Evolutionary conservation across 2,888 invertebrate genomes (phyloP).

Genomic region (Neuroscelio doddi): DNA sequence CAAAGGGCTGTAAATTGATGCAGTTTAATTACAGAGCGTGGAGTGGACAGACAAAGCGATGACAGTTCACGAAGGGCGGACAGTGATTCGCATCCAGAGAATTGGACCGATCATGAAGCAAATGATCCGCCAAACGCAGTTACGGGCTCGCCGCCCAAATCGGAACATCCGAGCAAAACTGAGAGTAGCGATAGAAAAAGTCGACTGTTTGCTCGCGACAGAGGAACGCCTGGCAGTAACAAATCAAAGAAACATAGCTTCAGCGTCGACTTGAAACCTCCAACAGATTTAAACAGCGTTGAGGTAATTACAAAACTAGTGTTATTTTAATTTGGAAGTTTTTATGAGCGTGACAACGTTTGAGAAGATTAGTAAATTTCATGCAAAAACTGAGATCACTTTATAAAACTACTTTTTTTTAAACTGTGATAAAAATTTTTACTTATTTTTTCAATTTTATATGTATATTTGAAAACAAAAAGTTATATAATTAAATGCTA

Average conservation of each 20-base stretch:
- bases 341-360: no score
- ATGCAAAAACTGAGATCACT: no score
- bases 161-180: constrained; percentile 75
- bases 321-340: no score
- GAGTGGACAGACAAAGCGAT: constrained; percentile 74
- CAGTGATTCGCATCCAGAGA: constrained; percentile 75
- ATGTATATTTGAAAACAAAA: no score
- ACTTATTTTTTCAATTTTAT: no score
- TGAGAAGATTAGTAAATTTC: no score
- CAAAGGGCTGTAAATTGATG: constrained; percentile 26
- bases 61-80: constrained; percentile 75
- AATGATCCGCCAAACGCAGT: constrained; percentile 76
- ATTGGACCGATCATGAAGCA: constrained; percentile 80
- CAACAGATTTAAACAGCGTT: constrained; percentile 63
- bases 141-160: constrained; percentile 77
- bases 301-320: constrained; percentile 66
- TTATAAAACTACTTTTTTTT: no score
- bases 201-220: constrained; percentile 76
- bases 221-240: constrained; percentile 71
- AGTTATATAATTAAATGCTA: no score
- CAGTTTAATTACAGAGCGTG: constrained; percentile 68
- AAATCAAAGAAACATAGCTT: constrained; percentile 80
- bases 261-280: constrained; percentile 68
- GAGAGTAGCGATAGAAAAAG: constrained; percentile 71
- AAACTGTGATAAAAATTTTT: no score